phyloP scores from a whole-genome alignment of 2,797 vertebrate genomes.

The Girardinus metallicus region DNA sequence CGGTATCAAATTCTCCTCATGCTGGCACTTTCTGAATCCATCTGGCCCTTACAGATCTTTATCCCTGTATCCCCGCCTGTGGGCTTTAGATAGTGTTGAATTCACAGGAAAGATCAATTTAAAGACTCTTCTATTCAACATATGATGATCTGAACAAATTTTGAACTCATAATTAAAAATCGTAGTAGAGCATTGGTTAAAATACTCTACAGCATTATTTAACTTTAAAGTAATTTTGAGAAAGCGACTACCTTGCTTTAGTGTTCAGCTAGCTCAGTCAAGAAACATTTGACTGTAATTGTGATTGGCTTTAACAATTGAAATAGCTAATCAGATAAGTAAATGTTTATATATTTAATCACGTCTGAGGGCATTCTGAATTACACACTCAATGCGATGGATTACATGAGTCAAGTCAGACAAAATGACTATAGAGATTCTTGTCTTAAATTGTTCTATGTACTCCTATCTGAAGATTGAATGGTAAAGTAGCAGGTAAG shows the following conservation, averaged over 20 bases:
- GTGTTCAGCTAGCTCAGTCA: slow-evolving; percentile 31
- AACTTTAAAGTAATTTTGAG: neutral
- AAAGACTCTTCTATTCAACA: slow-evolving; percentile 62
- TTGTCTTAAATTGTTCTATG: slow-evolving; percentile 54
- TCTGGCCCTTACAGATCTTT: slow-evolving; percentile 72
- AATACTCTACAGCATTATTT: slow-evolving; percentile 17
- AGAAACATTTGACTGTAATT: slow-evolving; percentile 34
- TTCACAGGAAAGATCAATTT: slow-evolving; percentile 72
- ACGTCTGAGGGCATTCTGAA: slow-evolving; percentile 47
- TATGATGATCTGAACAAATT: slow-evolving; percentile 46
- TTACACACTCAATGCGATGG: slow-evolving; percentile 45
- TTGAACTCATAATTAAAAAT: slow-evolving; percentile 58
- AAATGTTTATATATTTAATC: slow-evolving; percentile 50
- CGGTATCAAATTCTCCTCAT: slow-evolving; percentile 80
- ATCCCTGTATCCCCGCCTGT: slow-evolving; percentile 65
- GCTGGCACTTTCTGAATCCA: slow-evolving; percentile 76
- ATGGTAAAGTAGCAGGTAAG: slow-evolving; percentile 58
- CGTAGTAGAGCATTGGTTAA: slow-evolving; percentile 42
- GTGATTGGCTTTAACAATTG: slow-evolving; percentile 48
- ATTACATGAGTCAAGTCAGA: slow-evolving; percentile 47
- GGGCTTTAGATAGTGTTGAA: slow-evolving; percentile 65
- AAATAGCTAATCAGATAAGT: slow-evolving; percentile 48
- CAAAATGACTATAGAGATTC: slow-evolving; percentile 54
- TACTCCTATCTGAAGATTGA: slow-evolving; percentile 68
- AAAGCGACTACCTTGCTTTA: neutral